Conservation (phyloP, 2,888 invertebrate species). For the Brachylomia viminalis region DNA sequence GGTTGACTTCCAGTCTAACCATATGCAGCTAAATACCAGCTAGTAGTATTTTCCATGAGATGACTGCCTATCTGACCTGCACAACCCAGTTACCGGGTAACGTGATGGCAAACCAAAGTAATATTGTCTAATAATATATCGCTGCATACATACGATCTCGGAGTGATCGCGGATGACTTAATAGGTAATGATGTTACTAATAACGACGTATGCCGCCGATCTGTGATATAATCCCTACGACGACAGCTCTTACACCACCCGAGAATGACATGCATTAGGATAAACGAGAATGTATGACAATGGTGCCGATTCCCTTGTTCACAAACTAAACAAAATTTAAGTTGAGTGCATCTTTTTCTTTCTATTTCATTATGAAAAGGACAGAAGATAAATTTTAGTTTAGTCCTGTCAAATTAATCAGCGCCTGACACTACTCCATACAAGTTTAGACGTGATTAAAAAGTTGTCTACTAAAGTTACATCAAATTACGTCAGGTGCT, state of each 20-base stretch:
- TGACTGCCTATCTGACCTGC: neutral
- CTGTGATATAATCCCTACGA: conserved; percentile 37
- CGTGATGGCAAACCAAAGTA: neutral
- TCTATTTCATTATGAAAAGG: too few relatives aligned
- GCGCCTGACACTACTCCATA: too few relatives aligned
- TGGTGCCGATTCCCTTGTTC: too few relatives aligned
- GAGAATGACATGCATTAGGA: conserved; percentile 7
- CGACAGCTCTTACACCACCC: conserved; percentile 3
- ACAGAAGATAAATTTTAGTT: too few relatives aligned
- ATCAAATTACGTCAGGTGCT: too few relatives aligned
- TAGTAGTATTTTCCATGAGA: neutral
- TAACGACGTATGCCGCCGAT: neutral
- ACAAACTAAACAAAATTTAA: too few relatives aligned
- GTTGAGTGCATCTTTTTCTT: too few relatives aligned
- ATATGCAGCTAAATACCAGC: neutral
- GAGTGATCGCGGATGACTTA: conserved; percentile 24
- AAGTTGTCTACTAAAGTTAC: too few relatives aligned
- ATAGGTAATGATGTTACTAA: conserved; percentile 22
- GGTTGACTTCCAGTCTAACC: neutral
- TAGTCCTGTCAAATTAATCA: too few relatives aligned
- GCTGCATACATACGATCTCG: neutral
- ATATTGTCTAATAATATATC: neutral
- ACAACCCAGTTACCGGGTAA: neutral
- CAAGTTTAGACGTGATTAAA: too few relatives aligned
- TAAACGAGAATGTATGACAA: neutral